These are phyloP conservation scores for Sarcophaga carnaria DNA, from an alignment of 2,888 invertebrate species.

Conservation along the genomic window DNA sequence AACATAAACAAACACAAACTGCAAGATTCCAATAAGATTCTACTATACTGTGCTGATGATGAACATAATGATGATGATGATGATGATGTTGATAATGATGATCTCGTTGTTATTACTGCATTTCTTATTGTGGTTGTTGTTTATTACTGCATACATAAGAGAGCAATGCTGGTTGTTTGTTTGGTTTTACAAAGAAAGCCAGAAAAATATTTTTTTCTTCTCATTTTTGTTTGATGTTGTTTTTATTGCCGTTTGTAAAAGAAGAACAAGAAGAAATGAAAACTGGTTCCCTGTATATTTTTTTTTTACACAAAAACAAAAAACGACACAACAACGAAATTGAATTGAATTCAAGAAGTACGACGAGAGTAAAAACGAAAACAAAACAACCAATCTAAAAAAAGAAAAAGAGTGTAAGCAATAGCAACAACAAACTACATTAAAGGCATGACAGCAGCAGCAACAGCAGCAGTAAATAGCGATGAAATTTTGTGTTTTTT, in stretches of 20 bases:
- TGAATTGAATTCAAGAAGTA: slow-evolving; percentile 40
- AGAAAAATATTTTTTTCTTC: slow-evolving; percentile 43
- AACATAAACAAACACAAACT: slow-evolving; percentile 48
- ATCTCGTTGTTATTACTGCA: slow-evolving; percentile 39
- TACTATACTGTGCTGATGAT: slow-evolving; percentile 2
- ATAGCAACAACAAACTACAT: slow-evolving; percentile 38
- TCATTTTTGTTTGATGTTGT: slow-evolving; percentile 7
- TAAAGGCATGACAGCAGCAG: slow-evolving; percentile 20
- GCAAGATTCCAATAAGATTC: slow-evolving; percentile 55
- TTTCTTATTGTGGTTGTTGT: slow-evolving; percentile 25
- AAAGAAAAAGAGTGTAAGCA: slow-evolving; percentile 35
- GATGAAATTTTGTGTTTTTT: slow-evolving; percentile 55
- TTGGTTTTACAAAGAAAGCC: slow-evolving; percentile 65
- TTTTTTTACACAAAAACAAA: slow-evolving; percentile 55
- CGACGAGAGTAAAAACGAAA: slow-evolving; percentile 17
- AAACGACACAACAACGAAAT: slow-evolving; percentile 19
- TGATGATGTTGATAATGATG: slow-evolving; percentile 36
- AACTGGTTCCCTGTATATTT: slow-evolving; percentile 56
- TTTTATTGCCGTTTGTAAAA: slow-evolving; percentile 14
- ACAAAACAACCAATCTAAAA: slow-evolving; percentile 14
- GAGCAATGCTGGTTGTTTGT: slow-evolving; percentile 10
- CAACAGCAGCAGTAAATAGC: slow-evolving; percentile 36
- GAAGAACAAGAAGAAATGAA: slow-evolving; percentile 41
- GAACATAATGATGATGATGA: slow-evolving; percentile 16
- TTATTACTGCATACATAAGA: neutral